Base-by-base conservation (phyloP, 2,113 vertebrate species). In the Furnarius figulus region DNA sequence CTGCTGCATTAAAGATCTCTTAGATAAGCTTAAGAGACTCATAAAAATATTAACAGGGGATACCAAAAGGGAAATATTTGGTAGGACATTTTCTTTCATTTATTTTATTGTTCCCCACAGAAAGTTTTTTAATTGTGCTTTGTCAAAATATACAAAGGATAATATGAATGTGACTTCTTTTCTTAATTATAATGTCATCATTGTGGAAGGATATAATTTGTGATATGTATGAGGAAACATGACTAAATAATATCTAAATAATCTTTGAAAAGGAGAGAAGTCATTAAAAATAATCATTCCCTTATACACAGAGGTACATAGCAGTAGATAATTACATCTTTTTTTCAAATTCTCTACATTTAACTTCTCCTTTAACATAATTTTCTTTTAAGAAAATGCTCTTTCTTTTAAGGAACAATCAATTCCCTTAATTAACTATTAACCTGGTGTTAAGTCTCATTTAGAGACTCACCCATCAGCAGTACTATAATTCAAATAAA, bases 1-100 rank as follows among this genome's bases (percentile, higher is more conserved):
- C 95, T 91, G 89, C 96, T 97, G 90, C 95, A 97, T 98, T 98
- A 97, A 98, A 98, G 97, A 95, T 97, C 93, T 97, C 96, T 98
- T 97, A 96, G 96, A 97, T 96, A 96, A 97, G 97, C 97, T 96
- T 97, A 97, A 97, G 97, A 97, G 94, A 75, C 78, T 90, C 93
- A 92, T 98, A 98, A 98, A 97, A 97, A 96, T 97, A 98, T 97
- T 97, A 97, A 97, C 88, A 97, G 85, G 91, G 85, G 87, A 95
- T 88, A 95, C 93, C 86, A 97, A 96, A 97, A 97, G 91, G 86
- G 80, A 97, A 97, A 97, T 94, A 96, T 95, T 96, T 97, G 93
- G 78, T 87, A 80, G 92, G 95, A 94, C 91, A 76, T 90, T 97
- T 97, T 97, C 93, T 87, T 94, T 97, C 95, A 95, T 97, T 97